Conservation (phyloP, 2,888 invertebrate species). For the Drosophila greeni region DNA sequence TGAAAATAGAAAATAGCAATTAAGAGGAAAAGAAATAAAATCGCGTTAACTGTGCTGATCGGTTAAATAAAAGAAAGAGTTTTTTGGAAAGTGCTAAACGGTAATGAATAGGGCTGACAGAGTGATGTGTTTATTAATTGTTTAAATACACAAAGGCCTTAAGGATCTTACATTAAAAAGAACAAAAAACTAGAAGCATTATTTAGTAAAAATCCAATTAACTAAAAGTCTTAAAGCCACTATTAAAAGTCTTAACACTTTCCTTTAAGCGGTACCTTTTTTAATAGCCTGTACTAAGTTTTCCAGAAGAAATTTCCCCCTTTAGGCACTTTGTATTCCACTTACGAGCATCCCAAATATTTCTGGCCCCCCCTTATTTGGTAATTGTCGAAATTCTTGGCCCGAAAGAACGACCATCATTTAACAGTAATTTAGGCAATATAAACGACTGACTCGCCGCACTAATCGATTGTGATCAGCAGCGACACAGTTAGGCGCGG, state of each 20-base stretch:
- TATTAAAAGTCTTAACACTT: too few relatives aligned
- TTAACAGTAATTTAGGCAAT: constrained; percentile 35
- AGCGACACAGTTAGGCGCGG: constrained; percentile 31
- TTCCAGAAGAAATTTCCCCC: not conserved
- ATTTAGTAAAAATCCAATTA: not conserved
- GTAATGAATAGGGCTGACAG: constrained; percentile 20
- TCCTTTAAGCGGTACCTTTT: too few relatives aligned
- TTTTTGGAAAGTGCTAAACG: constrained; percentile 39
- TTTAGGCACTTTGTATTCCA: constrained; percentile 9
- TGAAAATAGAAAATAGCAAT: constrained; percentile 12
- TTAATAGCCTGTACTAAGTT: not conserved
- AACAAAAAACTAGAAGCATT: not conserved
- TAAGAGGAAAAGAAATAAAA: constrained; percentile 12
- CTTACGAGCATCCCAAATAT: constrained; percentile 7
- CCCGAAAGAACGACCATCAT: constrained; percentile 28
- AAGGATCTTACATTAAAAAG: not conserved
- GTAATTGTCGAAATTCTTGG: constrained; percentile 20
- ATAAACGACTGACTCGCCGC: constrained; percentile 28
- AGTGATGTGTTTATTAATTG: constrained; percentile 12
- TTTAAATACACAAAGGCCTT: not conserved
- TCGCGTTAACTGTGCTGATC: constrained; percentile 12
- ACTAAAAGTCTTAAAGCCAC: too few relatives aligned
- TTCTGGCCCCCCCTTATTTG: constrained; percentile 10
- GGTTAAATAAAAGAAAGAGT: constrained; percentile 23
- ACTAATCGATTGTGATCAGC: constrained; percentile 38